Base-by-base conservation (phyloP, 2,797 vertebrate genomes). In the Acanthurus lineatus region DNA sequence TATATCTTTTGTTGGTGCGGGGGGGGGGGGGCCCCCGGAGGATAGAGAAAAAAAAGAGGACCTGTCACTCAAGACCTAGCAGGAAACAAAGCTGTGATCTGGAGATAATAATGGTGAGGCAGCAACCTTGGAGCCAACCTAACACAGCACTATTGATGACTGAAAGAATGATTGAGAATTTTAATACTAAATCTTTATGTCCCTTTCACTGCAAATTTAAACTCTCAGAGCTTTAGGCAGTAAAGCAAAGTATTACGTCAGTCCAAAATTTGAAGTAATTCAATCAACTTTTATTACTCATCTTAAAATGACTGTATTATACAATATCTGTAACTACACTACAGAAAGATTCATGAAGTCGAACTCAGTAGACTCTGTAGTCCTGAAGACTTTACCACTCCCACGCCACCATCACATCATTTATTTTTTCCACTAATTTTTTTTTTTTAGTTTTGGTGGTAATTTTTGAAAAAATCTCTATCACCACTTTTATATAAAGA, bases 81-180 rank as follows among this genome's bases (percentile, higher is more conserved):
- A 75, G 81, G 79, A 87, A 85, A 70, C 74, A 22, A 57, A 76
- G 64, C 38, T 73, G 54, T 79, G 85, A 82, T 66, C 75, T 84
- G 65, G n/a, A 71, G 79, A 49, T 65, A 75, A 77, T 64, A 20
- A 81, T 22, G 52, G 59, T 38, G 52, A 28, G 22, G 48, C 25
- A 42, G 81, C 61, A 54, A 81, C 71, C 17, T 53, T 72, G 35
- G 61, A 32, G 62, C 44, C 9, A n/a, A 63, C 12, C 11, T 28
- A 40, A 48, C 38, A 48, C 49, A 64, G 66, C 2, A 20, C 15
- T 22, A 69, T 25, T 85, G 62, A 77, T 71, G 20, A 72, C 22
- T 57, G 28, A 57, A 44, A 53, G n/a, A 60, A 8, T 38, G 20
- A 51, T 38, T 6, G 5, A 35, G 6, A 35, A 35, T 35, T 35